A percentile compares a stretch with the other conserved stretches of the same genome.
phyloP scores from a whole-genome alignment of 2,888 invertebrate species.

The Epinotia demarniana region DNA sequence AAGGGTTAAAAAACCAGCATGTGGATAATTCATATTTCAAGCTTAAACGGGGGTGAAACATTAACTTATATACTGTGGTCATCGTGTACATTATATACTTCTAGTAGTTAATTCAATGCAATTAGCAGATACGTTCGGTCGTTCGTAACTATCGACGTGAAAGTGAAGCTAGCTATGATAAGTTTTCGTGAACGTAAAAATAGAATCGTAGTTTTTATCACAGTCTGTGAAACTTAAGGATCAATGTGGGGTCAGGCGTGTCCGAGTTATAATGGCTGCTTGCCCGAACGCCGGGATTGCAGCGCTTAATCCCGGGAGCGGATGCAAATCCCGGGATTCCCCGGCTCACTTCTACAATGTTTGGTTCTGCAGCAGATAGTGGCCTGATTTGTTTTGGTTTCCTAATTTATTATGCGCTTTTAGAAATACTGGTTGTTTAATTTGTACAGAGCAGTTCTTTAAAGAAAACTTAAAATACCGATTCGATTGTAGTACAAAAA shows the following conservation, averaged over 20 bases:
- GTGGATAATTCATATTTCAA: too few species aligned
- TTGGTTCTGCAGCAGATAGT: not conserved
- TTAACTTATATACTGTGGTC: too few species aligned
- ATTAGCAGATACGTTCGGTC: too few species aligned
- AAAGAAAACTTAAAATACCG: too few species aligned
- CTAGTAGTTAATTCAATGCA: too few species aligned
- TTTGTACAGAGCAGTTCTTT: too few species aligned
- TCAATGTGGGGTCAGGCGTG: not conserved
- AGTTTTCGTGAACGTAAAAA: not conserved
- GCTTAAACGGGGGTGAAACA: too few species aligned
- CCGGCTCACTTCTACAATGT: slow-evolving; percentile 15
- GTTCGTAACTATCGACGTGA: too few species aligned
- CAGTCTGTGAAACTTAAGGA: not conserved
- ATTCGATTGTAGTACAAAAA: too few species aligned
- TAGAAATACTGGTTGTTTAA: not conserved
- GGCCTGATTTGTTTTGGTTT: not conserved
- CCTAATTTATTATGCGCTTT: not conserved
- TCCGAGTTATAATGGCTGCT: slow-evolving; percentile 27
- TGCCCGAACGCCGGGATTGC: slow-evolving; percentile 14
- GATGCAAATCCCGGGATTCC: slow-evolving; percentile 34
- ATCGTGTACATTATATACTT: too few species aligned
- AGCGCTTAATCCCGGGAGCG: slow-evolving; percentile 25
- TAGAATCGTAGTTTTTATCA: not conserved
- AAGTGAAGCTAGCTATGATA: too few species aligned
- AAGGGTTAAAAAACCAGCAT: too few species aligned